phyloP scores from a whole-genome alignment of 2,797 vertebrate genomes.

The Crypturellus tataupa region DNA sequence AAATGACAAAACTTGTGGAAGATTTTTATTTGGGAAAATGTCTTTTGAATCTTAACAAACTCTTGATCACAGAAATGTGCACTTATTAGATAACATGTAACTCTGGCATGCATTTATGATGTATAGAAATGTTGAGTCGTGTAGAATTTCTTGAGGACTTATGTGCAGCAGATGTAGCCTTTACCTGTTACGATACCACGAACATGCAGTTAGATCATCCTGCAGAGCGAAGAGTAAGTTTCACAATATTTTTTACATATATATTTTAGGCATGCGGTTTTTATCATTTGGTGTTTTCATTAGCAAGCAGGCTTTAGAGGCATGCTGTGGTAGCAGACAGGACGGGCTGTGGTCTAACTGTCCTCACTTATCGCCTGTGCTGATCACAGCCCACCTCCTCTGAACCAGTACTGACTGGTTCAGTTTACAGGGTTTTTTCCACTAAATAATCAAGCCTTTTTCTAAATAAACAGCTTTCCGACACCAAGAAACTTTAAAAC shows the following conservation, averaged over 20 bases:
- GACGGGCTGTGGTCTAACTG: slow-evolving; percentile 78
- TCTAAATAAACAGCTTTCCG: background rate
- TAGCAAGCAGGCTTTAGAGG: slow-evolving; percentile 42
- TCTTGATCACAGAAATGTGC: background rate
- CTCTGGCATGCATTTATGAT: background rate
- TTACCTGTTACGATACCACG: accelerated
- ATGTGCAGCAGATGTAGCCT: background rate
- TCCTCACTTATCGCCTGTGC: slow-evolving; percentile 12
- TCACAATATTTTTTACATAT: background rate
- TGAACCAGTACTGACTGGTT: slow-evolving; percentile 38
- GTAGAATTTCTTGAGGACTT: background rate
- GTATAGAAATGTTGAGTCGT: background rate
- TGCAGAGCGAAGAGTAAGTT: accelerated
- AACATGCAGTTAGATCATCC: background rate
- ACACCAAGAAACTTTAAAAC: background rate
- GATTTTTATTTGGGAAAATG: background rate
- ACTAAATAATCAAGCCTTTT: slow-evolving; percentile 44
- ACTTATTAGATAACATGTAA: background rate
- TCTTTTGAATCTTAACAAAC: background rate
- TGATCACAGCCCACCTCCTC: background rate
- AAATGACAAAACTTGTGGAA: background rate
- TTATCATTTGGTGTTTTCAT: background rate
- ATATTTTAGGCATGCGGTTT: background rate
- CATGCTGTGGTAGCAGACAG: background rate
- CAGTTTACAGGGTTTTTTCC: slow-evolving; percentile 66